Evolutionary conservation across 2,888 invertebrate species (phyloP).

Genomic region (Acanthopleura granulata): DNA sequence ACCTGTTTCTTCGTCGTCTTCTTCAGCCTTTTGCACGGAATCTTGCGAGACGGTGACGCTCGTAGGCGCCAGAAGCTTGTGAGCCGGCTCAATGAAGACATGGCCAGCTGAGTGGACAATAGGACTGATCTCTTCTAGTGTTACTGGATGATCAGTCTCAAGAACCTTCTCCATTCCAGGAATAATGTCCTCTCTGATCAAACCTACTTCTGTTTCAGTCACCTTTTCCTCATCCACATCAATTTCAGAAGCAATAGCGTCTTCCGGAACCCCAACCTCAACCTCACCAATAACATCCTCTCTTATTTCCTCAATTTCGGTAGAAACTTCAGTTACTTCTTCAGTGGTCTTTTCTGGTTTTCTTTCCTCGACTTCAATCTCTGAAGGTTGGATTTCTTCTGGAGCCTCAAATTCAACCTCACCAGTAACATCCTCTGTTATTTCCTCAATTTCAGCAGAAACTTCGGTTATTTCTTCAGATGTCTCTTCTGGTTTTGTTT

Average conservation of each 20-base stretch:
- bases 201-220: conserved; percentile 13
- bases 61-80: background rate
- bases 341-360: background rate
- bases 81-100: background rate
- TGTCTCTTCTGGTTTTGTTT: conserved; percentile 9
- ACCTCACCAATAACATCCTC: background rate
- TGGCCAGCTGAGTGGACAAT: background rate
- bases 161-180: background rate
- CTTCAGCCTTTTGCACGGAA: background rate
- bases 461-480: conserved; percentile 10
- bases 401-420: background rate
- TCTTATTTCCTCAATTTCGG: background rate
- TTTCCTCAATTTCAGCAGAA: background rate
- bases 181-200: background rate
- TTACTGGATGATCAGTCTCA: background rate
- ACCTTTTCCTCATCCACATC: conserved; percentile 3
- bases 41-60: background rate
- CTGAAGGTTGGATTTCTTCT: conserved; percentile 14
- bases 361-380: background rate
- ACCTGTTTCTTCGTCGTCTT: too few relatives aligned
- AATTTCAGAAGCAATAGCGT: background rate
- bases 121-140: background rate
- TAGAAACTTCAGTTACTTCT: conserved; percentile 19
- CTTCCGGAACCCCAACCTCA: conserved; percentile 26
- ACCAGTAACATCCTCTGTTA: conserved; percentile 20